These are phyloP conservation scores for Thera britannica DNA, from an alignment of 2,888 invertebrate species.

Conservation along the genomic window DNA sequence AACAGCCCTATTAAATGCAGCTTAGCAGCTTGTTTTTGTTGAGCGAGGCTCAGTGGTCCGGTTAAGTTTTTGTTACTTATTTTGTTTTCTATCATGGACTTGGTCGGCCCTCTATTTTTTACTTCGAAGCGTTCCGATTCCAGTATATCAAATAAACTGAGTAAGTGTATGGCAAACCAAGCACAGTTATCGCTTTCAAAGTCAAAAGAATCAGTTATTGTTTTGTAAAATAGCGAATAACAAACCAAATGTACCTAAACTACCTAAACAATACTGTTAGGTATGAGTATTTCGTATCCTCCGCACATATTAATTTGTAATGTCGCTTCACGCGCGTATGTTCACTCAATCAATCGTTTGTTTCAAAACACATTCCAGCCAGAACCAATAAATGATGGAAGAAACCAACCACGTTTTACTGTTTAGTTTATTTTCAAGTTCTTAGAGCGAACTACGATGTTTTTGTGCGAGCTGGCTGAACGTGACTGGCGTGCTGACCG, in stretches of 20 bases:
- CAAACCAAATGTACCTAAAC: too few relatives aligned
- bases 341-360: background rate
- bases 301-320: background rate
- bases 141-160: background rate
- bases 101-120: background rate
- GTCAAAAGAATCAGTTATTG: too few relatives aligned
- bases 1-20: background rate
- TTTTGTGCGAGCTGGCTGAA: too few relatives aligned
- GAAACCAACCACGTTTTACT: background rate
- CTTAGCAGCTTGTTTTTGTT: background rate
- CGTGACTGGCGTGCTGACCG: too few relatives aligned
- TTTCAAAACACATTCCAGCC: conserved; percentile 4
- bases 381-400: background rate
- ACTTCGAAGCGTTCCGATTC: background rate
- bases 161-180: background rate
- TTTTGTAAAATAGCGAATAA: too few relatives aligned
- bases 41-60: conserved; percentile 5
- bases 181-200: background rate
- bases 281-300: too few relatives aligned
- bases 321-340: background rate
- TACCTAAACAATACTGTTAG: too few relatives aligned
- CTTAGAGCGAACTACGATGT: too few relatives aligned
- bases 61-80: conserved; percentile 15
- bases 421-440: too few relatives aligned
- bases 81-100: background rate